These are phyloP conservation scores for Pollachius pollachius DNA, from an alignment of 2,113 vertebrate genomes.

Conservation along the genomic window DNA sequence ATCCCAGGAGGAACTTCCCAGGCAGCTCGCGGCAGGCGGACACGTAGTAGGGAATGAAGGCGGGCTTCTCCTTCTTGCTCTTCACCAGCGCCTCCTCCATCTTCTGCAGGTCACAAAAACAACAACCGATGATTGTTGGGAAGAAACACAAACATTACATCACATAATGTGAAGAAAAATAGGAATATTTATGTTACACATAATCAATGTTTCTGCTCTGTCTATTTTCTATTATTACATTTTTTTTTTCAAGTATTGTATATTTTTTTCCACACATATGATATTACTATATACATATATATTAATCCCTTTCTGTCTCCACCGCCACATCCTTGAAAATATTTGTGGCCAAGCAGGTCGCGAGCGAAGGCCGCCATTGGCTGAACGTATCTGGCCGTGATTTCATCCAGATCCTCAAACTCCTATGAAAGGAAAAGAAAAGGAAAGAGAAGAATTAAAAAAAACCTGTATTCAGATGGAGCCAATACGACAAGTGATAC, in stretches of 20 bases:
- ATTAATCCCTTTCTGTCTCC: constrained; percentile 84
- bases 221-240: background rate
- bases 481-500: background rate
- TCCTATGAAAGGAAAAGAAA: constrained; percentile 71
- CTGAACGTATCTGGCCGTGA: constrained; percentile 94
- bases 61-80: constrained; percentile 87
- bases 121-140: constrained; percentile 4
- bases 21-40: constrained; percentile 88
- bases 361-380: constrained; percentile 97
- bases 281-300: background rate
- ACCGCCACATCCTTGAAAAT: constrained; percentile 89
- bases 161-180: background rate
- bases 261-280: background rate
- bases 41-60: constrained; percentile 87
- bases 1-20: constrained; percentile 87
- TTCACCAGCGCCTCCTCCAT: constrained; percentile 87
- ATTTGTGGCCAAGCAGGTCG: constrained; percentile 92
- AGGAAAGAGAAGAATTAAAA: background rate
- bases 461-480: background rate
- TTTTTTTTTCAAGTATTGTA: background rate
- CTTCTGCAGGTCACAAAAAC: constrained; percentile 70
- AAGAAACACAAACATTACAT: background rate
- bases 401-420: constrained; percentile 98
- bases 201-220: background rate
- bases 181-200: background rate